Evolutionary conservation across 2,113 vertebrate species (phyloP), one percentile per base, ranked within the genome.

Genomic region (Puffinus mauretanicus): DNA sequence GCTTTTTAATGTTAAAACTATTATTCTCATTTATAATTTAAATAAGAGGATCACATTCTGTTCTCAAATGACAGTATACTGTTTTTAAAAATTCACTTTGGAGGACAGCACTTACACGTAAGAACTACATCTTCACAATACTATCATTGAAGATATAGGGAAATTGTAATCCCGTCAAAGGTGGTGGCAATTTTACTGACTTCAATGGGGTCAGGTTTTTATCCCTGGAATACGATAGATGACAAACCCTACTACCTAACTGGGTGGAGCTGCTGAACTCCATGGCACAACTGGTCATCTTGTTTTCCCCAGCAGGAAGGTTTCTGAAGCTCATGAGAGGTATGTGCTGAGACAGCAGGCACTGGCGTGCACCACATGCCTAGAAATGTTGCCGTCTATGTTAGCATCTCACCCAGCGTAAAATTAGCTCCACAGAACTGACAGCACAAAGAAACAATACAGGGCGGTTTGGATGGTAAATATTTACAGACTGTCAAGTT

Each of bases 401-500:
- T 65, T 4, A 82, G 70, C 75, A 69, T 65, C 75, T 85, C 58
- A 67, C 60, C 13, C 86, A 67, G 19, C 8, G 5, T 44, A 51
- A 73, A 82, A 93, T 61, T 2, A 82, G 26, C 83, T 94, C 60
- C 47, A 25, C 38, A 38, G 90, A 93, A 66, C 42, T 91, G 96
- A 95, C 90, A 92, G 82, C 52, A 87, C 51, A 82, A 89, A 38
- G 84, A 81, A 91, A 96, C 54, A 84, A 90, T 72, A 67, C 79
- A 58, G 29, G 24, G 24, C 67, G 55, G 55, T 66, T 88, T 77
- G 90, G 52, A 52, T 26, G 26, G 34, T 86, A 92, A 96, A 91
- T 87, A 94, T 96, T 97, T 95, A 57, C 80, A 81, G 77, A 44
- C 57, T 94, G 76, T 60, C 86, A 95, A 10, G 61, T 49, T 57